Base-by-base conservation (phyloP, 2,797 vertebrate genomes). In the Cuculus canorus region DNA sequence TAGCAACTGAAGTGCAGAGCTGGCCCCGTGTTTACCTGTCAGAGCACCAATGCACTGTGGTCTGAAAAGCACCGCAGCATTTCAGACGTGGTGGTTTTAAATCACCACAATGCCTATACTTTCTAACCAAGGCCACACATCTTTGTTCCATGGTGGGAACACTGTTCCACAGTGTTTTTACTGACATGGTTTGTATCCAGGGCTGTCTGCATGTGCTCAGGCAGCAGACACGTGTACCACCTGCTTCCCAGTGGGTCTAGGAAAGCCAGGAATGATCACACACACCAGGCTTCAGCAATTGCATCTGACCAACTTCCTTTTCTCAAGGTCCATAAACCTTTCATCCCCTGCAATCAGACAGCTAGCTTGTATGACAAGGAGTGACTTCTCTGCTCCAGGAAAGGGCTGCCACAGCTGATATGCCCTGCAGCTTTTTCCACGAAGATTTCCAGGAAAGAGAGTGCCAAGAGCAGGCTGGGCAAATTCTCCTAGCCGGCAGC, bases 141-240 rank as follows among this genome's bases (percentile, higher is more conserved):
- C 52, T 45, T 37, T 48, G 53, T 50, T 54, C 28, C 28, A 2
- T 0, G 7, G 21, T 45, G 50, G 72, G 13, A 35, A 32, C n/a
- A n/a, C n/a, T 39, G 5, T 37, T 43, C 30, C 60, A 24, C 5
- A 0, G 57, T 11, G n/a, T 23, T 57, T 57, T 37, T 61, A 19
- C 17, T 28, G 65, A 7, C 23, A 3, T 0, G 0, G 54, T 13
- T 48, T 33, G 8, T 30, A 4, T 8, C 1, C 28, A 18, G 39
- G 48, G 77, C 47, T 50, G 19, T 5, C 17, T 37, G 47, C 19
- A 8, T 14, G 1, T 2, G 12, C 37, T 61, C 11, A 11, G 66
- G 4, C 15, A 25, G n/a, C 1, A 2, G 35, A 22, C 25, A 25
- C 4, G 1, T 1, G 2, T 14, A 7, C 9, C 3, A 5, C 70